phyloP scores from a whole-genome alignment of 1,140 invertebrate species.

The Wasmannia auropunctata region DNA sequence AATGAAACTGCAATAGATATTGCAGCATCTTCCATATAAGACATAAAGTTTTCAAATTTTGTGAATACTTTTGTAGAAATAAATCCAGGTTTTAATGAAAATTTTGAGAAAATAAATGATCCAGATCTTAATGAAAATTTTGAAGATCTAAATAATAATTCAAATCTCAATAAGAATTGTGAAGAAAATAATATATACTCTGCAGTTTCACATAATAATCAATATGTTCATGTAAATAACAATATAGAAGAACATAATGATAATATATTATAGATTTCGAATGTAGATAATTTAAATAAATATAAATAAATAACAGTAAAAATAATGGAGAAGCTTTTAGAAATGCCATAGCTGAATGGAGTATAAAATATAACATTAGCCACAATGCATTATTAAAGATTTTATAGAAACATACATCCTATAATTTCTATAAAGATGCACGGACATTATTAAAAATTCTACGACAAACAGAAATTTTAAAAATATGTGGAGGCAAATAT shows the following conservation, averaged over 20 bases:
- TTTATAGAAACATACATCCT: background rate
- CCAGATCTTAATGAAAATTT: no score
- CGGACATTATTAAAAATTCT: background rate
- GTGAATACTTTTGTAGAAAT: background rate
- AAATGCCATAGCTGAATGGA: background rate
- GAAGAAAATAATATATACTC: background rate
- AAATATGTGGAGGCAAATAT: slow-evolving; percentile 7
- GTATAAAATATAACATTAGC: background rate
- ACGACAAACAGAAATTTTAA: background rate
- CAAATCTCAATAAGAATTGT: background rate
- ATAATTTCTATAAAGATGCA: background rate
- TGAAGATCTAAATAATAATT: no score
- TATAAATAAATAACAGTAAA: background rate
- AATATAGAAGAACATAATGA: background rate
- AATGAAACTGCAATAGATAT: slow-evolving; percentile 10
- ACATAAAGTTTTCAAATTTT: background rate
- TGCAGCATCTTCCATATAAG: background rate
- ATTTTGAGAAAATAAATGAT: background rate
- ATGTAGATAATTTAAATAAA: background rate
- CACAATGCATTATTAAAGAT: slow-evolving; percentile 6
- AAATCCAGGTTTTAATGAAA: background rate
- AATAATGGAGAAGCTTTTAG: background rate
- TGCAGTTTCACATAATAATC: background rate
- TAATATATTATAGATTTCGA: background rate
- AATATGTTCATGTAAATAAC: background rate